Evolutionary conservation across 2,888 invertebrate genomes (phyloP).

Genomic region (Macrophya annulata): DNA sequence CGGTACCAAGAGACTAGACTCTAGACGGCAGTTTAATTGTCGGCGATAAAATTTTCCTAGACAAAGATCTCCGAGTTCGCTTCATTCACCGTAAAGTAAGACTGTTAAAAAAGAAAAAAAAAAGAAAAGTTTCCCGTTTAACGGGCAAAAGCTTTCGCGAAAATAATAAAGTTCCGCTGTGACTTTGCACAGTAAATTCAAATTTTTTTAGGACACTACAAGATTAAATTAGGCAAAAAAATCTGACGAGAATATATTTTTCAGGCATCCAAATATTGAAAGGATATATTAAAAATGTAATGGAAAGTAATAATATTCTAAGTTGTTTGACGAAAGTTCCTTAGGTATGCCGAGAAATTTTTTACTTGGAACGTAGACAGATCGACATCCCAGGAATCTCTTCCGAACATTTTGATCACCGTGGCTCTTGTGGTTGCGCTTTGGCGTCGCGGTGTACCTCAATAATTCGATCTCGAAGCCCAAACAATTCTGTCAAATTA

Average conservation of each 20-base stretch:
- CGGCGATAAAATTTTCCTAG: conserved; percentile 20
- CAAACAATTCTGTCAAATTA: conserved; percentile 42
- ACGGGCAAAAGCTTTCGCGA: conserved; percentile 15
- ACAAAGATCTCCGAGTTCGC: conserved; percentile 15
- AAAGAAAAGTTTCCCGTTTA: conserved; percentile 15
- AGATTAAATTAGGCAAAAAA: neutral
- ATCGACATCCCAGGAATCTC: conserved; percentile 23
- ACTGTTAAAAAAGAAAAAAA: neutral
- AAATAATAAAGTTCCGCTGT: conserved; percentile 26
- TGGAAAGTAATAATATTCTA: neutral
- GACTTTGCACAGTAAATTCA: neutral
- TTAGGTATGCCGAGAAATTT: neutral
- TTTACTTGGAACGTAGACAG: conserved; percentile 20
- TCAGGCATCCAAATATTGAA: neutral
- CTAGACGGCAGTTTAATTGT: conserved; percentile 16
- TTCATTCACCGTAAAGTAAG: neutral
- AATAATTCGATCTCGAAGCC: conserved; percentile 24
- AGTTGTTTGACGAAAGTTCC: conserved; percentile 3
- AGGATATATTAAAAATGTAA: neutral
- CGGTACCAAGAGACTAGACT: conserved; percentile 4
- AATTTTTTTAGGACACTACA: neutral
- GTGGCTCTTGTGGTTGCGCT: conserved; percentile 34
- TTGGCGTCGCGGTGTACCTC: conserved; percentile 13
- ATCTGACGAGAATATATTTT: neutral
- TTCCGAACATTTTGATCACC: conserved; percentile 1